A percentile compares a stretch with the other conserved stretches of the same genome.
These are phyloP conservation scores for Mercenaria mercenaria DNA, from an alignment of 1,140 invertebrate species.

Conservation along the genomic window DNA sequence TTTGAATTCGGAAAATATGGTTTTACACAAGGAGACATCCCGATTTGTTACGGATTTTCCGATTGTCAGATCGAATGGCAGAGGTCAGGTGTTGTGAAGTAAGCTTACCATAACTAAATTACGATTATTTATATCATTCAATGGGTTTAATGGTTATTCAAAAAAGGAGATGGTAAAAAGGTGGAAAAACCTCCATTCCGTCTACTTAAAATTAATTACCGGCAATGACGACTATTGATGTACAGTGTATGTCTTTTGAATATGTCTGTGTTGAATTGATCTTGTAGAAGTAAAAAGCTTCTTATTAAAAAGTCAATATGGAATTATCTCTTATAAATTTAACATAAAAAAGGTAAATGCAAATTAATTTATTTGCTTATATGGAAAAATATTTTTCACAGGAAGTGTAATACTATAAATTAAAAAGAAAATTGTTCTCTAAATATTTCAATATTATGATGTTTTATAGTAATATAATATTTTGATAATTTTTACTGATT, in stretches of 20 bases:
- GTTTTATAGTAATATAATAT: too few species aligned
- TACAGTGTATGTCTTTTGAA: not conserved
- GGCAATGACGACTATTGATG: not conserved
- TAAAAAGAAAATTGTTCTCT: too few species aligned
- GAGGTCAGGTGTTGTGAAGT: conserved; percentile 15
- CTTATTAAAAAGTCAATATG: not conserved
- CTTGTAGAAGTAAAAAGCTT: not conserved
- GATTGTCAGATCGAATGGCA: not conserved
- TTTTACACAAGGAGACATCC: conserved; percentile 5
- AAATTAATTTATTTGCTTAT: not conserved
- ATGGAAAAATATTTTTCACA: too few species aligned
- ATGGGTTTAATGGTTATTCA: not conserved
- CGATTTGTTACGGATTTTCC: conserved; percentile 3
- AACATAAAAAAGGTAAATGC: not conserved
- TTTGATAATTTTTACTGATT: too few species aligned
- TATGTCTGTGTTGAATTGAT: not conserved
- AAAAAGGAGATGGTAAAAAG: conserved; percentile 8
- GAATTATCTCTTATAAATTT: not conserved
- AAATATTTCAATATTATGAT: too few species aligned
- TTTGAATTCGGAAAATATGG: not conserved
- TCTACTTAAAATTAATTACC: conserved; percentile 10
- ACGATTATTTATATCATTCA: conserved; percentile 20
- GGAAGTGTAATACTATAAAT: too few species aligned
- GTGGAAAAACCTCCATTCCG: conserved; percentile 1
- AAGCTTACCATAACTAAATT: not conserved